Evolutionary conservation across 2,888 invertebrate species (phyloP).

Genomic region (Holacanthella duospinosa): DNA sequence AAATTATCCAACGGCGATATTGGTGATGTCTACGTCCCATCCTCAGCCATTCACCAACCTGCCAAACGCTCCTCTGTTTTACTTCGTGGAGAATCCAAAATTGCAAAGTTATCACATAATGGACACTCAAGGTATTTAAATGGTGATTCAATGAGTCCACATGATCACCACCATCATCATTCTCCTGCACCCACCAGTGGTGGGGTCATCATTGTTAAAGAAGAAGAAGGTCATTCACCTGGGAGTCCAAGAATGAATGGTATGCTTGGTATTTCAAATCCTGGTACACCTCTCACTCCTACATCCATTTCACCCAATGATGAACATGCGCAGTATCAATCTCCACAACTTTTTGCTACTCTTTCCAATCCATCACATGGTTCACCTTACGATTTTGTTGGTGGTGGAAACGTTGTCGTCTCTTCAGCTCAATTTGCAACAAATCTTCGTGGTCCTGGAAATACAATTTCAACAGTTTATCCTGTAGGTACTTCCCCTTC

Average conservation of each 20-base stretch:
- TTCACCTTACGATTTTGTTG: constrained; percentile 24
- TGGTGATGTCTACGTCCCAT: constrained; percentile 23
- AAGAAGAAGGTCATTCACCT: constrained; percentile 22
- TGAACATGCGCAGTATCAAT: constrained; percentile 25
- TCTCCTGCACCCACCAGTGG: constrained; percentile 9
- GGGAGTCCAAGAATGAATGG: constrained; percentile 30
- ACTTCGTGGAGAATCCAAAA: constrained; percentile 20
- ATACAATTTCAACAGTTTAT: constrained; percentile 24
- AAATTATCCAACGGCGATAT: constrained; percentile 31
- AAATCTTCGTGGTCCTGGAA: constrained; percentile 12
- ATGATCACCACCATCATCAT: constrained; percentile 3
- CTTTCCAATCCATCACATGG: constrained; percentile 26
- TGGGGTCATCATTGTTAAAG: constrained; percentile 24
- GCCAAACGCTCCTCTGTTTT: constrained; percentile 18
- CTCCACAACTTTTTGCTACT: constrained; percentile 32
- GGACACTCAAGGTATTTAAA: constrained; percentile 26
- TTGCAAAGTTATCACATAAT: constrained; percentile 15
- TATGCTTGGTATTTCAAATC: constrained; percentile 17
- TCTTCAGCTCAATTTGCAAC: constrained; percentile 25
- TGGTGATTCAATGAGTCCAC: constrained; percentile 25
- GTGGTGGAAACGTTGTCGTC: constrained; percentile 27
- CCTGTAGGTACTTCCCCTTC: constrained; percentile 31
- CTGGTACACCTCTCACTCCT: constrained; percentile 15
- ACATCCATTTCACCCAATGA: constrained; percentile 20
- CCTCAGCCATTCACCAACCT: constrained; percentile 11